These are phyloP conservation scores for Chaetura pelagica DNA, from an alignment of 2,113 vertebrate species.

Conservation along the genomic window DNA sequence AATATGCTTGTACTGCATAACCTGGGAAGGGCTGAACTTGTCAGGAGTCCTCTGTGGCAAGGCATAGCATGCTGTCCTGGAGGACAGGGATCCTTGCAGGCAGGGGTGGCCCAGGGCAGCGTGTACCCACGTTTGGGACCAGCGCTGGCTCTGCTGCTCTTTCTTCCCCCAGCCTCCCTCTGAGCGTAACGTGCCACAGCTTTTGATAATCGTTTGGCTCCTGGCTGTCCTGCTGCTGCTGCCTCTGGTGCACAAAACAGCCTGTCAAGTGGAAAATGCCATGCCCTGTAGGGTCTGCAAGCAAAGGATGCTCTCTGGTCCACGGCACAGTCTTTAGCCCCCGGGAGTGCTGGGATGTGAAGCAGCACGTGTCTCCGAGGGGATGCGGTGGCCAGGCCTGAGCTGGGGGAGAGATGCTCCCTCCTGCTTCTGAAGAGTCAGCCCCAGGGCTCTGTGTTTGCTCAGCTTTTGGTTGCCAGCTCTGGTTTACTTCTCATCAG, in stretches of 20 bases:
- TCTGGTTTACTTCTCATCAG: constrained; percentile 23
- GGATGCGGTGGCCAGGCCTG: accelerated
- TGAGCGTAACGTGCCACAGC: accelerated
- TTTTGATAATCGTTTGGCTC: accelerated
- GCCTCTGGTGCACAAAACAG: accelerated
- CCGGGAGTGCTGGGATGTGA: accelerated
- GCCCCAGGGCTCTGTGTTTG: not conserved
- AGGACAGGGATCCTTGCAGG: not conserved
- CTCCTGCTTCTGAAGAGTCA: not conserved
- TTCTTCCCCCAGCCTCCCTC: not conserved
- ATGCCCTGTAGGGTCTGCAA: not conserved
- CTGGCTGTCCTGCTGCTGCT: accelerated
- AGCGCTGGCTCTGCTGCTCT: accelerated
- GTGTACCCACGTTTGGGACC: accelerated
- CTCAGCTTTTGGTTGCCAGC: constrained; percentile 38
- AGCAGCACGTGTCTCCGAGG: accelerated
- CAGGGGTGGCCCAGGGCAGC: not conserved
- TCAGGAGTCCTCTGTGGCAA: not conserved
- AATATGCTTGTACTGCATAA: not conserved
- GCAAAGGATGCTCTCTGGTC: not conserved
- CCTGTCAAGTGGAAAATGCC: not conserved
- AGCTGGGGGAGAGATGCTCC: not conserved
- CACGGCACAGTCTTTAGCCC: accelerated
- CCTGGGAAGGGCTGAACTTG: not conserved
- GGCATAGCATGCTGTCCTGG: not conserved